Percentiles rank a stretch among this genome's conserved stretches.
Conservation (phyloP, 2,888 invertebrate species). For the Ischnus inquisitorius region DNA sequence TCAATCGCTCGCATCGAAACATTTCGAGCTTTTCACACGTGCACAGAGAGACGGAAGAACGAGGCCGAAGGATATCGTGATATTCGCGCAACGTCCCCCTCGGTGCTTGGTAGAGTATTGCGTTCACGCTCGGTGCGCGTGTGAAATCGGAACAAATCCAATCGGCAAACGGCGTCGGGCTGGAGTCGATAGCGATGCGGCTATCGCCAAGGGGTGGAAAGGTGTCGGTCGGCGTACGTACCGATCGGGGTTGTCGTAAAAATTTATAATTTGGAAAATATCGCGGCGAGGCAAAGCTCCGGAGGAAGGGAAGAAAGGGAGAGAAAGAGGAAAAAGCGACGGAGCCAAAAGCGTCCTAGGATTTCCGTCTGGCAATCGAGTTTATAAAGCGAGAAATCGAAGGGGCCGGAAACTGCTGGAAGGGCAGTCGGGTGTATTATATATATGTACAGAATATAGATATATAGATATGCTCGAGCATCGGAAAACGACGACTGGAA, state of each 20-base stretch:
- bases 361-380: constrained; percentile 81
- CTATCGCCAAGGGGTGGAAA: constrained; percentile 47
- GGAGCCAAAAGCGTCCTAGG: constrained; percentile 71
- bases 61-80: constrained; percentile 13
- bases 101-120: constrained; percentile 10
- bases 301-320: constrained; percentile 43
- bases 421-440: constrained; percentile 37
- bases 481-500: constrained; percentile 28
- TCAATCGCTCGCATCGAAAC: constrained; percentile 52
- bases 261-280: constrained; percentile 86
- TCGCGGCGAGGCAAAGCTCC: constrained; percentile 64
- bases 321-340: constrained; percentile 52
- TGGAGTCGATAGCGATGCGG: constrained; percentile 55
- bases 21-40: constrained; percentile 47
- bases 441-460: no score
- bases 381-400: constrained; percentile 86
- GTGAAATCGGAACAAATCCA: constrained; percentile 83
- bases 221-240: constrained; percentile 55
- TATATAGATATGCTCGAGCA: neutral
- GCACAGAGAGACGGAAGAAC: constrained; percentile 2
- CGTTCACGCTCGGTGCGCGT: constrained; percentile 74
- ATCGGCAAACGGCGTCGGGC: constrained; percentile 74
- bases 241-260: constrained; percentile 81
- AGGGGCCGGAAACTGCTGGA: constrained; percentile 74
- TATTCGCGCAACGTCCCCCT: constrained; percentile 34